A percentile compares a stretch with the other conserved stretches of the same genome.
These are phyloP conservation scores for Gadus macrocephalus DNA, from an alignment of 2,113 vertebrate genomes.

Conservation along the genomic window DNA sequence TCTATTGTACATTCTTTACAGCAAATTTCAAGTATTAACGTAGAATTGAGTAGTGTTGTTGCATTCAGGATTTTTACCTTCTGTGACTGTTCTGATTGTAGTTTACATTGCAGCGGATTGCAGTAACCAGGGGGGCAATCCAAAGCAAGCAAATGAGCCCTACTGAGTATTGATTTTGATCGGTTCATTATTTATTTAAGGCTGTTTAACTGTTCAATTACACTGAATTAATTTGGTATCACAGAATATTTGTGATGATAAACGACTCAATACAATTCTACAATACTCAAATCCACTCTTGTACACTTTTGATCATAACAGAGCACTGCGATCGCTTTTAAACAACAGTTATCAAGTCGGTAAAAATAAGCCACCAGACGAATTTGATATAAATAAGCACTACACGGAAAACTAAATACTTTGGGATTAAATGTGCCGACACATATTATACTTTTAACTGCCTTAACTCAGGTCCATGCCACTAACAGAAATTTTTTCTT, in stretches of 20 bases:
- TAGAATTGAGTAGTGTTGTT: background rate
- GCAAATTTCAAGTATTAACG: background rate
- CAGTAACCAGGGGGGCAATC: background rate
- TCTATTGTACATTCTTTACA: background rate
- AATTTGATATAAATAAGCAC: constrained; percentile 22
- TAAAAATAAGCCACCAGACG: constrained; percentile 21
- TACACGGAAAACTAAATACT: constrained; percentile 11
- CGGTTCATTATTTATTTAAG: constrained; percentile 26
- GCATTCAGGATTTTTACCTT: background rate
- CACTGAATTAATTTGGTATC: constrained; percentile 22
- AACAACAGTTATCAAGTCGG: background rate
- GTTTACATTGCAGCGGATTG: too few relatives aligned
- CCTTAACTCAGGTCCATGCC: constrained; percentile 31
- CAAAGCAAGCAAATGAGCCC: background rate
- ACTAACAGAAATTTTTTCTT: background rate
- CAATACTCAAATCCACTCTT: constrained; percentile 17
- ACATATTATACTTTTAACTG: constrained; percentile 38
- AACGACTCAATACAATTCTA: constrained; percentile 1
- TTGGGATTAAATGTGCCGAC: constrained; percentile 23
- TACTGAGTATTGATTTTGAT: background rate
- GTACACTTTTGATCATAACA: background rate
- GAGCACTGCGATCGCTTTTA: background rate
- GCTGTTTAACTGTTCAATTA: constrained; percentile 48
- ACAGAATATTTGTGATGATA: constrained; percentile 25
- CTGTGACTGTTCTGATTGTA: background rate